These are phyloP conservation scores for Pollenia griseotomentosa DNA, from an alignment of 2,888 invertebrate species.

Conservation along the genomic window DNA sequence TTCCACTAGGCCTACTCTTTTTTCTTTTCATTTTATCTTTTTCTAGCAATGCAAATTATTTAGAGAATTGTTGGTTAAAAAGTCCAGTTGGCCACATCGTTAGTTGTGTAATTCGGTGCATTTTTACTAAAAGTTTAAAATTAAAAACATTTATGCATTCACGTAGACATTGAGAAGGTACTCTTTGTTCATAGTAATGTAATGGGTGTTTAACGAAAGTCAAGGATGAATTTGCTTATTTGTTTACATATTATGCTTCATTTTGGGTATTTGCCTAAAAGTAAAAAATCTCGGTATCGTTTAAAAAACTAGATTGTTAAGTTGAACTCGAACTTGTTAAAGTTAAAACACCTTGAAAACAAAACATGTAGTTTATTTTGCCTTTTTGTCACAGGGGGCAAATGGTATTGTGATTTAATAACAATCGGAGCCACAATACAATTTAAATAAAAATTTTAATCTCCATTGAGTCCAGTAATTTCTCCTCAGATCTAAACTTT, in stretches of 20 bases:
- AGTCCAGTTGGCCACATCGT: conserved; percentile 38
- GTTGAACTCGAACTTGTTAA: too few species aligned
- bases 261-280: background rate
- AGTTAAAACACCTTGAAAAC: too few species aligned
- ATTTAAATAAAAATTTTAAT: too few species aligned
- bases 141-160: conserved; percentile 2
- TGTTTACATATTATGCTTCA: background rate
- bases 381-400: too few species aligned
- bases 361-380: too few species aligned
- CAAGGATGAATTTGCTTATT: background rate
- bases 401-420: too few species aligned
- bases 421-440: too few species aligned
- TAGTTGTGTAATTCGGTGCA: conserved; percentile 22
- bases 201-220: conserved; percentile 31
- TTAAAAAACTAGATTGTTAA: too few species aligned
- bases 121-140: background rate
- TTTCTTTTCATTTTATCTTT: conserved; percentile 6
- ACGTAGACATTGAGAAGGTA: conserved; percentile 44
- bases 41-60: conserved; percentile 55
- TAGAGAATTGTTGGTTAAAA: conserved; percentile 22
- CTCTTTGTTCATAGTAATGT: conserved; percentile 30
- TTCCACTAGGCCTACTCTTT: conserved; percentile 49
- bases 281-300: too few species aligned
- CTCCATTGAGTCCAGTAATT: too few species aligned
- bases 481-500: too few species aligned